Evolutionary conservation across 2,888 invertebrate species (phyloP), one percentile per base, ranked within the genome.

Genomic region (Eueremaeus valkanovi): DNA sequence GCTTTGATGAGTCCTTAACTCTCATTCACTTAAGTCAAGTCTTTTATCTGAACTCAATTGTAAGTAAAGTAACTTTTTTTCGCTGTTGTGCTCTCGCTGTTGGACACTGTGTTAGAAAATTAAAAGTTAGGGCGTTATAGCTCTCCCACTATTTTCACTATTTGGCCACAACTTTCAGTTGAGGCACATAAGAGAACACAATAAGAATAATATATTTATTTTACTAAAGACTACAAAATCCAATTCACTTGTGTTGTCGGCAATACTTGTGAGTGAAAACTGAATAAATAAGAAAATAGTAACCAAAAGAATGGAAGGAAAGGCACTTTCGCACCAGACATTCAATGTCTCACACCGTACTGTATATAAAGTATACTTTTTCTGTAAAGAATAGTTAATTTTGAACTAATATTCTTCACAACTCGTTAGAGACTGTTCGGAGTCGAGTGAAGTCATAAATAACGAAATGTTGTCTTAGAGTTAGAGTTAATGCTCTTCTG

Each of bases 261-360:
- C 61, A 33, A 61, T 16, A 61, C 61, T 61, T 61, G 27, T 61
- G 31, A n/a, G n/a, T n/a, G n/a, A n/a, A n/a, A n/a, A n/a, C n/a
- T 61, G 33, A 58, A 58, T n/a, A 66, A 29, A 66, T n/a, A 66
- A 36, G 36, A 66, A 66, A 66, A 66, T 66, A 66, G 66, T 66
- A 66, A 66, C 66, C 36, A n/a, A n/a, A 66, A n/a, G 29, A 36
- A 40, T 40, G 36, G 8, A 66, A 9, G 11, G 36, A 31, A 31
- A 27, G 21, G 51, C 5, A 5, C 51, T 51, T 21, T 8, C 21
- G 11, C 6, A 8, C 11, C 36, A 36, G 6, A 11, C 16, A 16
- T 58, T 6, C 27, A 11, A 24, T 27, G 16, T 24, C 27, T 58
- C 58, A 8, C 13, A 27, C 21, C 6, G 16, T 8, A 24, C 9